Percentiles rank a stretch among this genome's conserved stretches.
Evolutionary conservation across 92 coral and sea anemone genomes (phyloP).

Genomic region (Porites rus): DNA sequence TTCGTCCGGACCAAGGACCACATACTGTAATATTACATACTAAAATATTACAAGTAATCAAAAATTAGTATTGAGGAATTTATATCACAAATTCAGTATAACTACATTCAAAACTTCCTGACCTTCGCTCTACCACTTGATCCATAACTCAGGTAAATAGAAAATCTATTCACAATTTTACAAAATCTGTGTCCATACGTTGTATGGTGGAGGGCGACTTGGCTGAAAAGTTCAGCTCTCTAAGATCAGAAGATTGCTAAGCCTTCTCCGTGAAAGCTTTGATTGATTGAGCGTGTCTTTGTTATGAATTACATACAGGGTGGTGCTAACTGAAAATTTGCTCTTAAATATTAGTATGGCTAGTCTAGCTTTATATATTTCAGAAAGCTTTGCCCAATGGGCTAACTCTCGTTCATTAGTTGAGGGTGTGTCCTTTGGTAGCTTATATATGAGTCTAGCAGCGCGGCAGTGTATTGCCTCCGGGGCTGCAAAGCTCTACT

Average conservation of each 20-base stretch:
- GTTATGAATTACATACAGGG: no score
- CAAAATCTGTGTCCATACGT: constrained; percentile 11
- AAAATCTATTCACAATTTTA: not conserved
- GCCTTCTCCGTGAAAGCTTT: no score
- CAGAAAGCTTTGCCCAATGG: constrained; percentile 8
- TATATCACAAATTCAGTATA: no score
- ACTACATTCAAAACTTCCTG: no score
- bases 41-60: no score
- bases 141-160: no score
- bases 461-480: constrained; percentile 5
- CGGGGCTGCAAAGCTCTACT: constrained; percentile 9
- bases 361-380: no score
- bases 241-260: constrained; percentile 1
- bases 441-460: constrained; percentile 18
- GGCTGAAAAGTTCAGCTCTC: constrained; percentile 7
- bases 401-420: not conserved
- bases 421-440: constrained; percentile 18
- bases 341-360: not conserved
- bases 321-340: not conserved
- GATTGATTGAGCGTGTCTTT: no score
- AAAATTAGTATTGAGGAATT: no score
- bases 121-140: no score
- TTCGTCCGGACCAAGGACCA: no score
- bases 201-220: constrained; percentile 13
- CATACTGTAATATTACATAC: no score